Conservation (phyloP, 2,888 invertebrate species). For the Andrena marginata region DNA sequence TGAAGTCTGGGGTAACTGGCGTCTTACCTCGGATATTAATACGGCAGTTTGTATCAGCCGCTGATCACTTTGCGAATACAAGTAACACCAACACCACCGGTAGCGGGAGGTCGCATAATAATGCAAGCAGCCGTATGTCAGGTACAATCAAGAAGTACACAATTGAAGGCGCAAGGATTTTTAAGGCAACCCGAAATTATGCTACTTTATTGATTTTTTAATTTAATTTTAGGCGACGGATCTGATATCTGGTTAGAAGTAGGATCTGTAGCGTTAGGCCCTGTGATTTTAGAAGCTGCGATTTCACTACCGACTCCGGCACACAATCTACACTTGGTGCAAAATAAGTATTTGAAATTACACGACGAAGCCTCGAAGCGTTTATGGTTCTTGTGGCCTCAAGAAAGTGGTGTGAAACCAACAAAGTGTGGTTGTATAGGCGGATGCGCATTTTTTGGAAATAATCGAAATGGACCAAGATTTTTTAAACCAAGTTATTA, state of each 20-base stretch:
- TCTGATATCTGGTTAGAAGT: slow-evolving; percentile 96
- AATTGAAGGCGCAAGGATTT: not conserved
- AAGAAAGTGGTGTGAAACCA: slow-evolving; percentile 87
- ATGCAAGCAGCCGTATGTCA: slow-evolving; percentile 85
- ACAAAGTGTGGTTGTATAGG: slow-evolving; percentile 97
- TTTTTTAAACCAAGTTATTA: slow-evolving; percentile 95
- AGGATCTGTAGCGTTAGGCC: slow-evolving; percentile 95
- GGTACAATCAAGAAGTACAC: slow-evolving; percentile 66
- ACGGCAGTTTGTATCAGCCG: slow-evolving; percentile 89
- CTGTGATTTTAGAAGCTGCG: slow-evolving; percentile 95
- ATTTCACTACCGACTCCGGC: slow-evolving; percentile 92
- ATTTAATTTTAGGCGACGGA: slow-evolving; percentile 80
- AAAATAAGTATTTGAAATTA: slow-evolving; percentile 92
- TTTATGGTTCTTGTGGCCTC: slow-evolving; percentile 97
- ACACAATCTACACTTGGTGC: slow-evolving; percentile 91
- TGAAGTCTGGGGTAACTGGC: slow-evolving; percentile 95
- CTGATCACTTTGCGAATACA: slow-evolving; percentile 85
- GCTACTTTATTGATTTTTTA: not conserved
- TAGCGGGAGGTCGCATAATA: slow-evolving; percentile 87
- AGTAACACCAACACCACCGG: slow-evolving; percentile 90
- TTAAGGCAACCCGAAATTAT: not conserved
- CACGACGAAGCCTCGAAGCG: slow-evolving; percentile 95
- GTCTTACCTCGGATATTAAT: slow-evolving; percentile 91
- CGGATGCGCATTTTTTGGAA: slow-evolving; percentile 97
- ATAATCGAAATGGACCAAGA: slow-evolving; percentile 94